phyloP scores from a whole-genome alignment of 2,888 invertebrate species.

The Sphaerophoria rueppellii region DNA sequence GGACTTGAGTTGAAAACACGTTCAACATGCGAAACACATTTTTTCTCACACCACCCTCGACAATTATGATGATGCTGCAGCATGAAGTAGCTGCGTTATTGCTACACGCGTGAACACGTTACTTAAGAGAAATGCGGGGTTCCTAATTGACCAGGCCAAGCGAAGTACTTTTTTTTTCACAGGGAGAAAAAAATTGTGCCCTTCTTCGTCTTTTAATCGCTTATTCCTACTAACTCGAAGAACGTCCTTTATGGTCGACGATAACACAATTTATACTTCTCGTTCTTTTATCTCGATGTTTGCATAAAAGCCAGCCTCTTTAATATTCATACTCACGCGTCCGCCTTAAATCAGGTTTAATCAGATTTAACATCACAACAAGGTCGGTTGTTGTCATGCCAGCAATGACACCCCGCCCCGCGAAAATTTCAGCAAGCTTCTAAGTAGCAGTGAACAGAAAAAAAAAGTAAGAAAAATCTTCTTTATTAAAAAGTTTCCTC shows the following conservation, averaged over 20 bases:
- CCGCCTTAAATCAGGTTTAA: constrained; percentile 19
- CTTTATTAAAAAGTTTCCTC: constrained; percentile 1
- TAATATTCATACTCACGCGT: constrained; percentile 19
- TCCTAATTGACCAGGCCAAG: no score
- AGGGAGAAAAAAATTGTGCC: no score
- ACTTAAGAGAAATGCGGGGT: no score
- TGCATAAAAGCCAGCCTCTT: neutral
- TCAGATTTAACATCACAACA: neutral
- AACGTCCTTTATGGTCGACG: neutral
- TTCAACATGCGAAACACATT: no score
- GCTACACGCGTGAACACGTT: no score
- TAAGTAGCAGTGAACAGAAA: neutral
- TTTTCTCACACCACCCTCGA: no score
- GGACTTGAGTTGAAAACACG: no score
- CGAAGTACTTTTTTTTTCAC: neutral
- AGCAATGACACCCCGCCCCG: no score
- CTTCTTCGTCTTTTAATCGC: neutral
- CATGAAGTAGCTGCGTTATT: no score
- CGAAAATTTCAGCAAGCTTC: neutral
- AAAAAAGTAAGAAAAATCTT: neutral
- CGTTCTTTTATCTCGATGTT: neutral
- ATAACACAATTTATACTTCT: neutral
- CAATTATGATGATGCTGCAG: no score
- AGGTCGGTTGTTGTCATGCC: neutral
- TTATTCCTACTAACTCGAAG: neutral